phyloP scores from a whole-genome alignment of 2,888 invertebrate genomes.

The Apeira syringaria region DNA sequence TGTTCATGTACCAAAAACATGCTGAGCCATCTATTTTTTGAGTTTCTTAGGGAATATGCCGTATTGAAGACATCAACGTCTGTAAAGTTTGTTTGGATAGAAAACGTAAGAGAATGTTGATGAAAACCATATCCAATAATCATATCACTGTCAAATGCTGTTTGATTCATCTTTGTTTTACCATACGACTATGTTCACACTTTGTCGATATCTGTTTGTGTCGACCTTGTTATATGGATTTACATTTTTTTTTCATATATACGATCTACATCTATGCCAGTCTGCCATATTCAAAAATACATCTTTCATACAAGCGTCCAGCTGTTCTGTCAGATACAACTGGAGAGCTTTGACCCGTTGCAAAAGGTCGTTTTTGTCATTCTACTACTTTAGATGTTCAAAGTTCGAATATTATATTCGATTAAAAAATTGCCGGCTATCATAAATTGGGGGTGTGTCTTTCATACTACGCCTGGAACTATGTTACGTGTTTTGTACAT shows the following conservation, averaged over 20 bases:
- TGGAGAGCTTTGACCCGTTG: conserved; percentile 13
- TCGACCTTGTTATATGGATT: neutral
- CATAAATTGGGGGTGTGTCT: neutral
- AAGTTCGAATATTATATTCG: too few relatives aligned
- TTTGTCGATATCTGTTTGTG: neutral
- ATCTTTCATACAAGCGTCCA: conserved; percentile 6
- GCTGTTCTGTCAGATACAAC: conserved; percentile 8
- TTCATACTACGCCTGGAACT: neutral
- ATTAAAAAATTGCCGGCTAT: too few relatives aligned
- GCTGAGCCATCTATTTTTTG: neutral
- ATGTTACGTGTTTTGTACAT: neutral
- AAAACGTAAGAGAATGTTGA: too few relatives aligned
- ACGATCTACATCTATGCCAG: conserved; percentile 4
- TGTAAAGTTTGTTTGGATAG: too few relatives aligned
- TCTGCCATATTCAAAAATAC: conserved; percentile 1
- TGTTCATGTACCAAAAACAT: too few relatives aligned
- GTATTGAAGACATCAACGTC: too few relatives aligned
- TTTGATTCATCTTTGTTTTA: too few relatives aligned
- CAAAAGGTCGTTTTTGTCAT: too few relatives aligned
- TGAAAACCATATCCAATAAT: too few relatives aligned
- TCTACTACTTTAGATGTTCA: too few relatives aligned
- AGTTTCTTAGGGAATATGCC: too few relatives aligned
- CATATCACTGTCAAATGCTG: too few relatives aligned
- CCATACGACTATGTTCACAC: neutral
- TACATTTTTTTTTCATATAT: conserved; percentile 2